Percentiles rank a stretch among this genome's conserved stretches.
These are phyloP conservation scores for Agapornis roseicollis DNA, from an alignment of 2,113 vertebrate genomes.

Conservation along the genomic window DNA sequence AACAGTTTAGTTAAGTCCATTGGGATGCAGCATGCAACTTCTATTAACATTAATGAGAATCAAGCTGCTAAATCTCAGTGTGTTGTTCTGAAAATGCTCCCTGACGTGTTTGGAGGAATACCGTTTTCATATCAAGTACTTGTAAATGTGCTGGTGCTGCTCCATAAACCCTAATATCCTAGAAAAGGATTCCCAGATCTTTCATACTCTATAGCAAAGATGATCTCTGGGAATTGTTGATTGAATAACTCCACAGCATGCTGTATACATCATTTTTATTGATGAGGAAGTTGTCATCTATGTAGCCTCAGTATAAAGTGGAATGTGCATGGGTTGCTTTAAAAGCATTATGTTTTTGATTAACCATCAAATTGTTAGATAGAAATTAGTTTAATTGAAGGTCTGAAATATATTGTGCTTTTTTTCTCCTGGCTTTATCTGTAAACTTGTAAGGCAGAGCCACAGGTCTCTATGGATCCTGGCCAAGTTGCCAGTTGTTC, in stretches of 20 bases:
- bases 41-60: background rate
- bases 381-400: background rate
- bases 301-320: background rate
- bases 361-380: background rate
- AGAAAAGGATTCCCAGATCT: background rate
- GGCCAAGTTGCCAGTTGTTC: background rate
- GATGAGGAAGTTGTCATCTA: background rate
- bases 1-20: background rate
- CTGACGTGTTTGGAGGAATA: background rate
- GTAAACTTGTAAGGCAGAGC: background rate
- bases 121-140: slow-evolving; percentile 37
- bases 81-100: background rate
- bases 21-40: background rate
- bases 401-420: background rate
- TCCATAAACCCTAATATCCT: slow-evolving; percentile 36
- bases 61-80: background rate
- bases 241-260: background rate
- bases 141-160: slow-evolving; percentile 14
- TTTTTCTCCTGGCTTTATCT: background rate
- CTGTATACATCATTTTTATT: slow-evolving; percentile 17
- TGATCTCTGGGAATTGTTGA: slow-evolving; percentile 10
- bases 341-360: background rate
- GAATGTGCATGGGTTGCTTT: background rate
- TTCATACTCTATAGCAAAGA: background rate
- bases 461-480: background rate